Evolutionary conservation across 2,113 vertebrate species (phyloP).

Genomic region (Tonatia bakeri): DNA sequence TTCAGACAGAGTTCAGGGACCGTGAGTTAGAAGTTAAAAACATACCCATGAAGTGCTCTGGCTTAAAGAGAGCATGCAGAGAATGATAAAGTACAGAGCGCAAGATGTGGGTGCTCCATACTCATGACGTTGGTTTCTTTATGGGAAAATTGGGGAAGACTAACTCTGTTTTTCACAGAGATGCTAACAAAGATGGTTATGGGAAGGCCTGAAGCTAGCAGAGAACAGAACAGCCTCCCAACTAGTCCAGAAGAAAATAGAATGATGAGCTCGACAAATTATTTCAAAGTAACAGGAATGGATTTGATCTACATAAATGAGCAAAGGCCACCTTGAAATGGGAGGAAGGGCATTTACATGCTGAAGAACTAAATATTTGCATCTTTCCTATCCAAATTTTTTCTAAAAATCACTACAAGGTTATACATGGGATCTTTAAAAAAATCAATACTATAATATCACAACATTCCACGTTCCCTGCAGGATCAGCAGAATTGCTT

Average conservation of each 20-base stretch:
- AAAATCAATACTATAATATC: constrained; percentile 62
- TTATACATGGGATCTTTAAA: constrained; percentile 53
- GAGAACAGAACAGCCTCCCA: constrained; percentile 11
- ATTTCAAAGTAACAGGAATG: constrained; percentile 45
- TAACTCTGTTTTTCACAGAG: background rate
- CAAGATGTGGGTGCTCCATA: background rate
- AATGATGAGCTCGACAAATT: constrained; percentile 40
- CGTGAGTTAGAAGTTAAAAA: background rate
- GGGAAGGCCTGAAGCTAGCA: background rate
- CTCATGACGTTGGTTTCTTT: background rate
- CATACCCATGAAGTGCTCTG: background rate
- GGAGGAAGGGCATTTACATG: background rate
- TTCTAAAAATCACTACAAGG: constrained; percentile 15
- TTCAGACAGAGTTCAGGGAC: background rate
- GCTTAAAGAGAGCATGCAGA: background rate
- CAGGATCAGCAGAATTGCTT: constrained; percentile 45
- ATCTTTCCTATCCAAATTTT: constrained; percentile 30
- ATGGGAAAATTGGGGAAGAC: background rate
- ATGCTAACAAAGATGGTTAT: background rate
- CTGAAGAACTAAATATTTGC: constrained; percentile 34
- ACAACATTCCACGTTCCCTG: constrained; percentile 5
- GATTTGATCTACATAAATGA: constrained; percentile 26
- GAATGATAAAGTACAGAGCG: background rate
- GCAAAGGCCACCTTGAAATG: background rate
- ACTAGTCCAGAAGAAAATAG: constrained; percentile 28